phyloP scores from a whole-genome alignment of 2,888 invertebrate genomes.

The Stratiomys singularior region DNA sequence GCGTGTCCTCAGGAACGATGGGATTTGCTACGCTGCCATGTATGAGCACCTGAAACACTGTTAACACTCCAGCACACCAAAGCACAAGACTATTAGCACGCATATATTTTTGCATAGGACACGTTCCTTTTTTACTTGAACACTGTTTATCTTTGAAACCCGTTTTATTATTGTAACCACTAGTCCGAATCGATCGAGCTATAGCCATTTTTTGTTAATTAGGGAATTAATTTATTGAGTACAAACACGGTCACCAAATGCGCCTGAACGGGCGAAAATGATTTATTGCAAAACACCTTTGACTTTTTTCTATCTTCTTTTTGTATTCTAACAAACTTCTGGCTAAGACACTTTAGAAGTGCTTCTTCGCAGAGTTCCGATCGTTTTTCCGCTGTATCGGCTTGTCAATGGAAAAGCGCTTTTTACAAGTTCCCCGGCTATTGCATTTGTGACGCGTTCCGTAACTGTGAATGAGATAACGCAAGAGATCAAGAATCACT shows the following conservation, averaged over 20 bases:
- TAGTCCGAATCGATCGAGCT: conserved; percentile 45
- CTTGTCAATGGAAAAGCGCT: too few relatives aligned
- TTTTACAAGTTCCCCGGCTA: too few relatives aligned
- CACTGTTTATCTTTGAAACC: conserved; percentile 34
- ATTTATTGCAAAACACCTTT: too few relatives aligned
- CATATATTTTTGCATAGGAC: not conserved
- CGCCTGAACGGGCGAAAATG: too few relatives aligned
- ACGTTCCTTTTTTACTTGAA: not conserved
- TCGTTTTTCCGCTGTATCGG: too few relatives aligned
- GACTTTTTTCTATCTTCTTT: too few relatives aligned
- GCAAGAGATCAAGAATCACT: not conserved
- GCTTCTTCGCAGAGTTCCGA: too few relatives aligned
- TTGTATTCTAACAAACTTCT: too few relatives aligned
- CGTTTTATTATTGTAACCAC: conserved; percentile 33
- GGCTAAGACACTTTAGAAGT: too few relatives aligned
- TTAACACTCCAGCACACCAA: conserved; percentile 25
- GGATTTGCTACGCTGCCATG: conserved; percentile 22
- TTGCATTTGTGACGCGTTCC: too few relatives aligned
- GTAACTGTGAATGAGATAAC: not conserved
- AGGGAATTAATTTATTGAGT: not conserved
- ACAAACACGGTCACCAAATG: too few relatives aligned
- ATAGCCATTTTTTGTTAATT: conserved; percentile 18
- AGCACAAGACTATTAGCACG: conserved; percentile 6
- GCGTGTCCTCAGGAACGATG: not conserved
- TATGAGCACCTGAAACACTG: conserved; percentile 19